phyloP scores from a whole-genome alignment of 2,888 invertebrate species.

The Lottia gigantea region DNA sequence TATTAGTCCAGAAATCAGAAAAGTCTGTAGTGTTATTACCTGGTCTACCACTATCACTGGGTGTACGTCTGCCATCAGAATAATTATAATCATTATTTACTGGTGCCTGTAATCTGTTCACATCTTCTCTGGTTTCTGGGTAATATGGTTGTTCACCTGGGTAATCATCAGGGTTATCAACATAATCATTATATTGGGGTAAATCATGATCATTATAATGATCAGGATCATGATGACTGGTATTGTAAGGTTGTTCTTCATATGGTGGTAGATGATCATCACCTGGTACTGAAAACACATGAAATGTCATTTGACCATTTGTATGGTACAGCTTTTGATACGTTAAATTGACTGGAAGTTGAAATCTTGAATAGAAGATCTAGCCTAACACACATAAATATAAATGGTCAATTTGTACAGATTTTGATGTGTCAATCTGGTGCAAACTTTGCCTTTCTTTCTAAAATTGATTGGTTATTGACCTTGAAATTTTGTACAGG shows the following conservation, averaged over 20 bases:
- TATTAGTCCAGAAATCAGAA: too few species aligned
- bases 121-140: conserved; percentile 39
- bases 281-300: too few species aligned
- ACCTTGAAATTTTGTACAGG: too few species aligned
- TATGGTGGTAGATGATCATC: conserved; percentile 11
- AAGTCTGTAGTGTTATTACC: background rate
- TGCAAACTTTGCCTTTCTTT: too few species aligned
- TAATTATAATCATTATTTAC: conserved; percentile 29
- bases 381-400: too few species aligned
- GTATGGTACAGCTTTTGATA: too few species aligned
- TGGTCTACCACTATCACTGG: conserved; percentile 39
- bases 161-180: conserved; percentile 30
- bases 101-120: conserved; percentile 34
- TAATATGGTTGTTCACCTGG: conserved; percentile 38
- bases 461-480: too few species aligned
- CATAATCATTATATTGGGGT: conserved; percentile 26
- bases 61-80: conserved; percentile 46
- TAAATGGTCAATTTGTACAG: too few species aligned
- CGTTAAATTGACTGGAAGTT: too few species aligned
- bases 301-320: too few species aligned
- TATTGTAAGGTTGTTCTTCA: conserved; percentile 20
- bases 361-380: too few species aligned
- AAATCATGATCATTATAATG: conserved; percentile 27
- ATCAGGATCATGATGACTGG: conserved; percentile 29
- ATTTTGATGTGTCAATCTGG: too few species aligned